A percentile compares a stretch with the other conserved stretches of the same genome.
Conservation (phyloP, 2,113 vertebrate species). For the rat (Rattus norvegicus) region GRCr8 NC_086031.1:41606001-41606500, state of each 20-base stretch:
- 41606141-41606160: no score
- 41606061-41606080: not conserved
- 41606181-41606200: no score
- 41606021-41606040: not conserved
- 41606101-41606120: not conserved
- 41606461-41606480: not conserved
- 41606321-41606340: not conserved
- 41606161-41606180: no score
- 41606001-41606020: not conserved
- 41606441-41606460: not conserved
- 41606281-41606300: slow-evolving; percentile 2
- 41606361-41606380: not conserved
- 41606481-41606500: no score
- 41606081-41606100: not conserved
- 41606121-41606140: no score
- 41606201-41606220: no score
- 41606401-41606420: not conserved
- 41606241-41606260: not conserved
- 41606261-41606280: not conserved
- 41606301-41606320: slow-evolving; percentile 43
- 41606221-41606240: not conserved
- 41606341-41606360: not conserved
- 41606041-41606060: not conserved
- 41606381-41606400: not conserved
- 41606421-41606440: not conserved